phyloP scores from a whole-genome alignment of 2,113 vertebrate species.

The Callipepla californica region DNA sequence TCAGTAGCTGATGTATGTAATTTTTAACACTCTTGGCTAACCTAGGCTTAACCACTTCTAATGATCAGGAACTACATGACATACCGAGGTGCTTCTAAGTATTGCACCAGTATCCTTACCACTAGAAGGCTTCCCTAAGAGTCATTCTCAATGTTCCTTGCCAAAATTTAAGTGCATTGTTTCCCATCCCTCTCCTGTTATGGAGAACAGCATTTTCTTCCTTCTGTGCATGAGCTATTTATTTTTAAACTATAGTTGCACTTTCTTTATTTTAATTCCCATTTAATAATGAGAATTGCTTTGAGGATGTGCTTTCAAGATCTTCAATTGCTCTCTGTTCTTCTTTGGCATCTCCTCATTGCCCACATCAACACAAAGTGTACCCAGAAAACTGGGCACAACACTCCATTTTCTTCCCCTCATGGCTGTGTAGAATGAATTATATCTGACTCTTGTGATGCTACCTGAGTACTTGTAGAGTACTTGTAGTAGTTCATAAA shows the following conservation, averaged over 20 bases:
- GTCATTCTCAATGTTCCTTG: neutral
- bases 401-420: slow-evolving; percentile 21
- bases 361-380: slow-evolving; percentile 23
- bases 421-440: neutral
- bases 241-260: neutral
- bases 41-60: neutral
- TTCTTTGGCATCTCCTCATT: slow-evolving; percentile 33
- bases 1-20: neutral
- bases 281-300: neutral
- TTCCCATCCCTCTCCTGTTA: neutral
- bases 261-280: neutral
- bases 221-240: neutral
- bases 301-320: slow-evolving; percentile 23
- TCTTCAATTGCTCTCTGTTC: neutral
- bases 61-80: neutral
- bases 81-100: neutral
- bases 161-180: neutral
- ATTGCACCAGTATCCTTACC: neutral
- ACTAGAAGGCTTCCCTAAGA: neutral
- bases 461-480: neutral
- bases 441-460: neutral
- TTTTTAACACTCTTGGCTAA: neutral
- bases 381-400: slow-evolving; percentile 1
- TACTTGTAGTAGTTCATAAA: neutral
- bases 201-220: neutral